Evolutionary conservation across 2,797 vertebrate genomes (phyloP).

Genomic region (Pelodytes ibericus): DNA sequence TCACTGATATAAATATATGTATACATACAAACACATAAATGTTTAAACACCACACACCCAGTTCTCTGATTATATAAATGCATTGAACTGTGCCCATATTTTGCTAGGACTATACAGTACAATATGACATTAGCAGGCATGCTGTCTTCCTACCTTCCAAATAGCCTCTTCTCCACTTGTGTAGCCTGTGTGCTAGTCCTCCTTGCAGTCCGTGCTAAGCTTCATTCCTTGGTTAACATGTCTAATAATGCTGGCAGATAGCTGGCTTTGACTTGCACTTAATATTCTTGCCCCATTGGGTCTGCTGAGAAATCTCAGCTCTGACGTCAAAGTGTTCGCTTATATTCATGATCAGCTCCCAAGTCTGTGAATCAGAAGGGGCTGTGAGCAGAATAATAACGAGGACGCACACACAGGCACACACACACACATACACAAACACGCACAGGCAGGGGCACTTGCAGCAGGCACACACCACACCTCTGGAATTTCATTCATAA

Average conservation of each 20-base stretch:
- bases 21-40: too few species aligned
- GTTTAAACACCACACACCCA: not conserved
- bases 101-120: not conserved
- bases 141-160: slow-evolving; percentile 19
- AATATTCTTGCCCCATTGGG: slow-evolving; percentile 81
- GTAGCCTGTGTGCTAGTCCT: slow-evolving; percentile 53
- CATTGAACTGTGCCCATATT: not conserved
- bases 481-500: slow-evolving; percentile 60
- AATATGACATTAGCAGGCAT: not conserved
- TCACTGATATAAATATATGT: too few species aligned
- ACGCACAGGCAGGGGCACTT: slow-evolving; percentile 11
- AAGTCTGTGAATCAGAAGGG: slow-evolving; percentile 73
- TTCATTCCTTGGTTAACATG: slow-evolving; percentile 73
- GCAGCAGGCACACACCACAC: not conserved
- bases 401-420: slow-evolving; percentile 51
- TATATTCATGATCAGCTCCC: slow-evolving; percentile 76
- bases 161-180: slow-evolving; percentile 52
- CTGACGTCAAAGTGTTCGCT: slow-evolving; percentile 90
- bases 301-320: slow-evolving; percentile 80
- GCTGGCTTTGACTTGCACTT: slow-evolving; percentile 73
- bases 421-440: slow-evolving; percentile 6
- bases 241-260: slow-evolving; percentile 73
- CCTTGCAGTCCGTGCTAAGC: slow-evolving; percentile 48
- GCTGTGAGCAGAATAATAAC: slow-evolving; percentile 75
- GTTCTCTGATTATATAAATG: too few species aligned